Conservation (phyloP, 2,113 vertebrate genomes). For the Nothoprocta perdicaria region DNA sequence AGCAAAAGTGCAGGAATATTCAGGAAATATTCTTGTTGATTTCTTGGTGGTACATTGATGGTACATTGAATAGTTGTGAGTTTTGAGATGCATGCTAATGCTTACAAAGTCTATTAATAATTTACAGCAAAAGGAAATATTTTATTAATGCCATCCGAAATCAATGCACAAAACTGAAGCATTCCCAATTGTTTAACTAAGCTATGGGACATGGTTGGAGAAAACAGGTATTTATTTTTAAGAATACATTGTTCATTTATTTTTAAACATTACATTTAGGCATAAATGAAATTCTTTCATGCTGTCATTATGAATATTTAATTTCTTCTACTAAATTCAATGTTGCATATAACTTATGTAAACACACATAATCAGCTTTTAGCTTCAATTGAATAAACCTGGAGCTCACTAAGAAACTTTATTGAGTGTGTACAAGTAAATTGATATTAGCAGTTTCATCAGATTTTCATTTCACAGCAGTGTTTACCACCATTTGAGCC, state of each 20-base stretch:
- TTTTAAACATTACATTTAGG: slow-evolving; percentile 65
- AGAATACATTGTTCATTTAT: slow-evolving; percentile 63
- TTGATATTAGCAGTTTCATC: not conserved
- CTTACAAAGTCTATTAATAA: slow-evolving; percentile 64
- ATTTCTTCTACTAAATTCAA: slow-evolving; percentile 5
- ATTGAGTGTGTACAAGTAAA: not conserved
- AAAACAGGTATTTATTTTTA: slow-evolving; percentile 65
- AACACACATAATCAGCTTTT: slow-evolving; percentile 49
- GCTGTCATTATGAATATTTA: slow-evolving; percentile 62
- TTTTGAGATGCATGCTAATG: slow-evolving; percentile 40
- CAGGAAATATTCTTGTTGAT: slow-evolving; percentile 44
- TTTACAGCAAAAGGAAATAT: slow-evolving; percentile 57
- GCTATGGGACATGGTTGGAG: not conserved
- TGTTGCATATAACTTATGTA: slow-evolving; percentile 67
- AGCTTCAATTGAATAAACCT: slow-evolving; percentile 28
- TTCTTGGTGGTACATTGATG: slow-evolving; percentile 37
- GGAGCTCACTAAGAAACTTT: slow-evolving; percentile 21
- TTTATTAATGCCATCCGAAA: slow-evolving; percentile 71
- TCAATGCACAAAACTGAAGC: slow-evolving; percentile 55
- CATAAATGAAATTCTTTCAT: slow-evolving; percentile 49
- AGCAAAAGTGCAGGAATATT: not conserved
- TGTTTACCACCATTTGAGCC: not conserved
- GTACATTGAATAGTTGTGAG: slow-evolving; percentile 12
- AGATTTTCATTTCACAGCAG: not conserved
- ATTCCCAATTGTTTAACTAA: slow-evolving; percentile 57